These are phyloP conservation scores for Congeria kusceri DNA, from an alignment of 2,888 invertebrate species.

Conservation along the genomic window DNA sequence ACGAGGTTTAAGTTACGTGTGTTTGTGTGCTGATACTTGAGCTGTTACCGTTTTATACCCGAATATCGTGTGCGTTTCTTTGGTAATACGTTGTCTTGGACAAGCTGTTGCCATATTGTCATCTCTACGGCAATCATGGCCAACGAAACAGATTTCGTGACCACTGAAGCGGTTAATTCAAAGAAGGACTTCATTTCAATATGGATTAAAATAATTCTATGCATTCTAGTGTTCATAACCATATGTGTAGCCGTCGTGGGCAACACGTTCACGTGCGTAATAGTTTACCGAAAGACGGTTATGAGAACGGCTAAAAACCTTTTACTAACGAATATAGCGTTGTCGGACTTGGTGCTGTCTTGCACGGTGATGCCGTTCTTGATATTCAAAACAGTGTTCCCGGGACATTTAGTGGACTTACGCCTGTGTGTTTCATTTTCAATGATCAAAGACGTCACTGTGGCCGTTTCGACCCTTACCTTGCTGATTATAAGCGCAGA, in stretches of 20 bases:
- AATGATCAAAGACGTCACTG: constrained; percentile 69
- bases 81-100: too few relatives aligned
- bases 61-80: too few relatives aligned
- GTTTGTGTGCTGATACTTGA: too few relatives aligned
- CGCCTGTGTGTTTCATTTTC: constrained; percentile 37
- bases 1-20: too few relatives aligned
- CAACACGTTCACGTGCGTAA: constrained; percentile 77
- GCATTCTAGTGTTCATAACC: neutral
- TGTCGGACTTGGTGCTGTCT: constrained; percentile 73
- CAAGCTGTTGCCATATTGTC: too few relatives aligned
- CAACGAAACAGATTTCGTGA: too few relatives aligned
- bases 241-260: constrained; percentile 49
- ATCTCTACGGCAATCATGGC: too few relatives aligned
- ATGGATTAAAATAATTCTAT: too few relatives aligned
- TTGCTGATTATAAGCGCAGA: constrained; percentile 79
- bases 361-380: constrained; percentile 73
- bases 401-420: neutral
- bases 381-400: constrained; percentile 61
- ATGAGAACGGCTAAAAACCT: constrained; percentile 83
- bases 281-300: constrained; percentile 78
- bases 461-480: constrained; percentile 71
- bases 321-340: constrained; percentile 79
- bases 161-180: too few relatives aligned
- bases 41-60: too few relatives aligned
- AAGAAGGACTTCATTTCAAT: too few relatives aligned